Conservation (phyloP, 2,888 invertebrate species). For the Drosophila borealis region DNA sequence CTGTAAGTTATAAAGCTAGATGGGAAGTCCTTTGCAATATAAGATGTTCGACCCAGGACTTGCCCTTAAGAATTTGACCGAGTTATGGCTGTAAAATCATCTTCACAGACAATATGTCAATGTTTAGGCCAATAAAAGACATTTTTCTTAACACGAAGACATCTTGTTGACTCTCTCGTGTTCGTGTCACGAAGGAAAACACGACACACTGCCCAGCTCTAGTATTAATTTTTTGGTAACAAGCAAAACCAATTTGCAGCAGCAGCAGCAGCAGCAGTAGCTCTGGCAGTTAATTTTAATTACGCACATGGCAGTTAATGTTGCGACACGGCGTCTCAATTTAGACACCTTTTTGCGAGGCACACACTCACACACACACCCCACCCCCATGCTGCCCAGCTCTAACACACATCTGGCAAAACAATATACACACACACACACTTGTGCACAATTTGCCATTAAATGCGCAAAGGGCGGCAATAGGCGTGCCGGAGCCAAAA, state of each 20-base stretch:
- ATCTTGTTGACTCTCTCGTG: background rate
- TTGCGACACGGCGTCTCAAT: slow-evolving; percentile 77
- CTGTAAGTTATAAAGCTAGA: no score
- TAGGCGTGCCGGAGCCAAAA: slow-evolving; percentile 46
- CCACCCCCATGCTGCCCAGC: background rate
- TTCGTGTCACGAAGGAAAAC: slow-evolving; percentile 3
- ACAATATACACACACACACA: slow-evolving; percentile 17
- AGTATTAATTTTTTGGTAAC: slow-evolving; percentile 56
- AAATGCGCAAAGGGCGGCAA: slow-evolving; percentile 57
- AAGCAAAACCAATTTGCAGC: slow-evolving; percentile 77
- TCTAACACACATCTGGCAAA: slow-evolving; percentile 9
- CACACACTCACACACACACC: background rate
- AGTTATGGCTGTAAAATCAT: no score
- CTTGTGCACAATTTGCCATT: slow-evolving; percentile 69
- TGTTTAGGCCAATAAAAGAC: no score
- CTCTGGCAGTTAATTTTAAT: slow-evolving; percentile 77
- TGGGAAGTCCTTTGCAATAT: no score
- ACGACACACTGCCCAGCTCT: slow-evolving; percentile 2
- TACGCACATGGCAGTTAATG: slow-evolving; percentile 76
- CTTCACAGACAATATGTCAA: no score
- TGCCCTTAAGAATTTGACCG: no score
- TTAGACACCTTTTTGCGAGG: slow-evolving; percentile 72
- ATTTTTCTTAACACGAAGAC: background rate
- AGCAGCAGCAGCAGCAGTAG: slow-evolving; percentile 13
- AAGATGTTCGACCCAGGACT: no score